Evolutionary conservation across 2,888 invertebrate genomes (phyloP).

Genomic region (Synanthedon myopaeformis): DNA sequence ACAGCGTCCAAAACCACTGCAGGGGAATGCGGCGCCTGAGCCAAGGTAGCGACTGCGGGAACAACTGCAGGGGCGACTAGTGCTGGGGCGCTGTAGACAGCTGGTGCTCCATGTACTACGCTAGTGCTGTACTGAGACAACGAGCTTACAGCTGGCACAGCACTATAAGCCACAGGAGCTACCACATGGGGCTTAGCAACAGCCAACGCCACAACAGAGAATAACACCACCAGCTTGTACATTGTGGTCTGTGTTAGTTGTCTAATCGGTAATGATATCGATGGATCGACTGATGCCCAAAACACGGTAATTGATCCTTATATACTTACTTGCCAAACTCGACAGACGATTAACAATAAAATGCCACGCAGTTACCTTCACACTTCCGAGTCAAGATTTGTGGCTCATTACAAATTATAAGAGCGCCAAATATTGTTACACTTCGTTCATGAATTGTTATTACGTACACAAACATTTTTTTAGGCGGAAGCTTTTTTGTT

Average conservation of each 20-base stretch:
- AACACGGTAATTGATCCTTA: slow-evolving; percentile 31
- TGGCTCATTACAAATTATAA: background rate
- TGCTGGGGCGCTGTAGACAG: slow-evolving; percentile 19
- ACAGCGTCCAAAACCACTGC: slow-evolving; percentile 55
- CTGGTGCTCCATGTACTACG: slow-evolving; percentile 32
- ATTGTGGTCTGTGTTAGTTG: slow-evolving; percentile 60
- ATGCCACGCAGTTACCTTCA: slow-evolving; percentile 51
- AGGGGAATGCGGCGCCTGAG: slow-evolving; percentile 50
- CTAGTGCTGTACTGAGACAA: slow-evolving; percentile 31
- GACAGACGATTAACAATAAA: slow-evolving; percentile 28
- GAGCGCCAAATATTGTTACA: background rate
- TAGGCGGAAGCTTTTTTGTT: slow-evolving; percentile 16
- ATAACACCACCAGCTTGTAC: slow-evolving; percentile 72
- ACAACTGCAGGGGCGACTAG: slow-evolving; percentile 12
- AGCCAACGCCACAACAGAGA: slow-evolving; percentile 69
- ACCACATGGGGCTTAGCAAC: slow-evolving; percentile 60
- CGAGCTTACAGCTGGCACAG: slow-evolving; percentile 24
- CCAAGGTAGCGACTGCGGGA: slow-evolving; percentile 14
- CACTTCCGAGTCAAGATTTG: slow-evolving; percentile 7
- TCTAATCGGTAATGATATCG: slow-evolving; percentile 27
- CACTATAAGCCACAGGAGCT: slow-evolving; percentile 35
- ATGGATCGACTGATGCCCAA: slow-evolving; percentile 50
- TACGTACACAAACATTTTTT: slow-evolving; percentile 13
- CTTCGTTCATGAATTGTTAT: background rate
- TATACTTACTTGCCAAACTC: slow-evolving; percentile 37